A percentile compares a stretch with the other conserved stretches of the same genome.
Evolutionary conservation across 2,113 vertebrate species (phyloP).

Genomic region (Sinosuthora webbiana): DNA sequence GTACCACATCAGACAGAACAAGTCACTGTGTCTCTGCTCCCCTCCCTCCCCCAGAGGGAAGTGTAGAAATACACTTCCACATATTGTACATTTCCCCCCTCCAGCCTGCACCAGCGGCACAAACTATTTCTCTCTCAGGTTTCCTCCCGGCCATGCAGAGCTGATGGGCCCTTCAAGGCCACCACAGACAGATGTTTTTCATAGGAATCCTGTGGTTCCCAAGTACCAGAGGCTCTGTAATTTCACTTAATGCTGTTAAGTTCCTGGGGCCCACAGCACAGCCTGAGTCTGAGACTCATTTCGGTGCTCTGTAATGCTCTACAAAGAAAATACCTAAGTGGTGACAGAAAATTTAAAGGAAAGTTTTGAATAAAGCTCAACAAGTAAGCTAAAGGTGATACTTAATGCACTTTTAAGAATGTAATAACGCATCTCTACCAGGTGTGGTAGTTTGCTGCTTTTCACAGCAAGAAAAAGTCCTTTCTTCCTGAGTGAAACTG

Average conservation of each 20-base stretch:
- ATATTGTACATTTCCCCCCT: background rate
- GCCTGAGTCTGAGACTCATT: background rate
- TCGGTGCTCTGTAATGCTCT: background rate
- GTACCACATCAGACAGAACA: background rate
- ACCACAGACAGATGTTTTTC: background rate
- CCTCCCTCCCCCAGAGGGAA: background rate
- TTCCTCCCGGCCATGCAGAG: background rate
- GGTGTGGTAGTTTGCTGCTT: background rate
- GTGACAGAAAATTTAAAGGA: background rate
- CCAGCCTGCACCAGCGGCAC: background rate
- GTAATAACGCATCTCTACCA: background rate
- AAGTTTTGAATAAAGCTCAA: background rate
- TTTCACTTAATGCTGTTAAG: background rate
- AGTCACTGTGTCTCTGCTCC: background rate
- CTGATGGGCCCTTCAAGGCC: background rate
- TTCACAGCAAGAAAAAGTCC: background rate
- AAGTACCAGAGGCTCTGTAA: background rate
- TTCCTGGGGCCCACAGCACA: background rate
- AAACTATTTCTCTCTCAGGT: background rate
- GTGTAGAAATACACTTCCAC: background rate
- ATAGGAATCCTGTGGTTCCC: background rate
- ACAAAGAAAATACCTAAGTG: background rate
- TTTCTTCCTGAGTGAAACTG: constrained; percentile 10
- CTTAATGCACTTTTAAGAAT: background rate
- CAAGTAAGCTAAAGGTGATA: background rate